Evolutionary conservation across 2,888 invertebrate genomes (phyloP), one percentile per base, ranked within the genome.

Genomic region (Arge pagana): DNA sequence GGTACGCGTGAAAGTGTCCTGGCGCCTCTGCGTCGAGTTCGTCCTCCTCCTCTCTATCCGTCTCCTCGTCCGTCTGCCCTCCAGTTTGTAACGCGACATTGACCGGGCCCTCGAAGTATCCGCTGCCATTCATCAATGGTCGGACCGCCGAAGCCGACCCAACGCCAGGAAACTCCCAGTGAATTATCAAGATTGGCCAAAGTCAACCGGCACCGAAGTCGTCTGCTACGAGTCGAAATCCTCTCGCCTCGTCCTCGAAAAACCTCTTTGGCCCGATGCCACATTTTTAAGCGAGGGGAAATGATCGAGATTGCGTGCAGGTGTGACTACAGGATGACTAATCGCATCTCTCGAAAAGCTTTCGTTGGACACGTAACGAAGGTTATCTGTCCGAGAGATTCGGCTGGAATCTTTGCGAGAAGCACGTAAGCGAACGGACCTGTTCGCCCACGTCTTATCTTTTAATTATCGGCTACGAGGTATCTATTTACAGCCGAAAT

Each of bases 91-190:
- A 45, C 45, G 10, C 48, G 40, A 28, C 52, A 54, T 54, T 50
- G 43, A 43, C 50, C 26, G 49, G 48, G 24, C 33, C 45, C 23
- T 28, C 13, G 31, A 49, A 40, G 50, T 19, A 19, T 42, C 30
- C 42, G 52, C 52, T 52, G 33, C 54, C 52, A 55, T 59, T 54
- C 53, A 54, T 59, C 55, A 59, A 56, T 54, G 50, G 51, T 52
- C 11, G 36, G 50, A 39, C 24, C 28, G 28, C 42, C n/a, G n/a
- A 23, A 35, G 19, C 45, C 18, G 35, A 35, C 26, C 40, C 53
- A 52, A 48, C 54, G 36, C 43, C 15, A 53, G 54, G 54, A 52
- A 54, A 56, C 31, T 24, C 37, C 24, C 16, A n/a, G n/a, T 19
- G 48, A 52, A 48, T 49, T 52, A 52, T 55, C 57, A 48, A 50